Evolutionary conservation across 2,797 vertebrate genomes (phyloP).

Genomic region (Pantherophis alleghaniensis): DNA sequence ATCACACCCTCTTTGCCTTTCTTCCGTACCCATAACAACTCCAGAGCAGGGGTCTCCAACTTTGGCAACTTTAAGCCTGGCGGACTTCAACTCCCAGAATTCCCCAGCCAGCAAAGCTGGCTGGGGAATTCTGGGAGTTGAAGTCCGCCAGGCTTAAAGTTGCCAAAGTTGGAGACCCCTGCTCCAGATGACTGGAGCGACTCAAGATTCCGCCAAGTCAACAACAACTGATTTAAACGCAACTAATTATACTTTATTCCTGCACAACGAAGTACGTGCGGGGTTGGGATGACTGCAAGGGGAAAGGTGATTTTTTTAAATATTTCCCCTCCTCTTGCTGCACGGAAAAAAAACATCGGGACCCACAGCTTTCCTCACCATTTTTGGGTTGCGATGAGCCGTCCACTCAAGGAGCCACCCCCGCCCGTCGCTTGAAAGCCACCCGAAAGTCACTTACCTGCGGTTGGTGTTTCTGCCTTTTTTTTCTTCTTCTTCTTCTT

Average conservation of each 20-base stretch:
- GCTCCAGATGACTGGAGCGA: neutral
- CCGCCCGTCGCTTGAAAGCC: neutral
- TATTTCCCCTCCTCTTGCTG: neutral
- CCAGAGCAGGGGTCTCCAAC: too few species aligned
- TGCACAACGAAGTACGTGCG: neutral
- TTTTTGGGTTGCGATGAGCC: neutral
- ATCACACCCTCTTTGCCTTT: neutral
- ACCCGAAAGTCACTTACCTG: slow-evolving; percentile 40
- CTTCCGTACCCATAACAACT: neutral
- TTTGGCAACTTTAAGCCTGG: too few species aligned
- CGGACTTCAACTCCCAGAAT: too few species aligned
- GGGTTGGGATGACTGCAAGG: too few species aligned
- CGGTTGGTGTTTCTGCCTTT: neutral
- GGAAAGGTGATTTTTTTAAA: neutral
- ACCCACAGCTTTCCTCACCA: neutral
- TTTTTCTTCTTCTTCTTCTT: too few species aligned
- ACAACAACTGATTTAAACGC: neutral
- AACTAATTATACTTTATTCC: neutral
- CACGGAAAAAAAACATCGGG: neutral
- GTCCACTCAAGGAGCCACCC: neutral
- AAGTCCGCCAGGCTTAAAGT: too few species aligned
- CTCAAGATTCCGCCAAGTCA: neutral
- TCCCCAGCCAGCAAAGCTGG: too few species aligned
- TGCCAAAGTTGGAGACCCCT: too few species aligned
- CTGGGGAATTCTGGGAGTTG: too few species aligned